Base-by-base conservation (phyloP, 2,888 invertebrate species). In the Toxonevra muliebris region DNA sequence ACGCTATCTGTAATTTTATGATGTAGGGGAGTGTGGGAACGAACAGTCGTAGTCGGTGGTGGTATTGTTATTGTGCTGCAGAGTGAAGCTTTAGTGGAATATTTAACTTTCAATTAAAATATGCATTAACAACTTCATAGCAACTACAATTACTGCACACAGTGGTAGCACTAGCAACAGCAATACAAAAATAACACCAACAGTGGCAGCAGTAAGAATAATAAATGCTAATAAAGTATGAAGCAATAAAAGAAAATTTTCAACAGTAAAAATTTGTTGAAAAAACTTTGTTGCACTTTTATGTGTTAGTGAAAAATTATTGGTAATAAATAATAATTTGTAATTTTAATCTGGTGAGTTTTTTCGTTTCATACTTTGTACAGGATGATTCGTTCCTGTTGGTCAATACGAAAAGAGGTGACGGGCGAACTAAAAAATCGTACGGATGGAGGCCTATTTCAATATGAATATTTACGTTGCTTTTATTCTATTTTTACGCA, bases 91-190 rank as follows among this genome's bases (percentile, higher is more conserved):
- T 8, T 1, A 17, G 19, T 4, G 54, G 12, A 17, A 54, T n/a
- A 65, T 17, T 60, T 60, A 53, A 45, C 45, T 60, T 43, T 15
- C 54, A 65, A 65, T 65, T 65, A 65, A 65, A 60, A 65, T 53
- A 60, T 65, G 53, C 65, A 65, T 30, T 65, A 60, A 60, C 52
- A 59, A 53, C 60, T 65, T 65, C 57, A 11, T 57, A 30, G 57
- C 50, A 55, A 43, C 43, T 30, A 64, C 55, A 64, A 48, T 30
- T 57, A 57, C 55, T 57, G 41, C 57, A 17, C 50, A 19, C 55
- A 42, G 57, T 41, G 30, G 20, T 43, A 42, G 20, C 15, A n/a
- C 55, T 41, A 52, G 48, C 9, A 48, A 10, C 30, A 40, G 7
- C 13, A 1, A 30, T 50, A 48, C 15, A 59, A 20, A 45, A 52